Base-by-base conservation (phyloP, 2,797 vertebrate genomes). In the Kryptolebias ocellatus region DNA sequence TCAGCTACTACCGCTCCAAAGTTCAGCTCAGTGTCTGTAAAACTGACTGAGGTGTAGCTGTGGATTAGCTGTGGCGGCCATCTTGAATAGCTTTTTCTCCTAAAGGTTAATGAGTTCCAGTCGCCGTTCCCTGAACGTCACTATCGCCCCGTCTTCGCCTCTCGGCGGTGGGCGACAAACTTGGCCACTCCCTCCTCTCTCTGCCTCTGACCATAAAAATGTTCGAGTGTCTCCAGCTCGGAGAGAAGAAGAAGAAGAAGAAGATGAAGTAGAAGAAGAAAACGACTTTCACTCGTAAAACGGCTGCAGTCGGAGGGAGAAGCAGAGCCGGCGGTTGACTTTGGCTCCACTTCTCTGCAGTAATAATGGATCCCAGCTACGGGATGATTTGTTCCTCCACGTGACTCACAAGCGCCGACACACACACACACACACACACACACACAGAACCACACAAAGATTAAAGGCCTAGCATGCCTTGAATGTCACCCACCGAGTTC, bases 321-420 rank as follows among this genome's bases (percentile, higher is more conserved):
- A 67, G 61, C 66, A 78, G 79, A 78, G 80, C 4, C 44, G 71
- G 70, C 80, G 87, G 89, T 89, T 91, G 90, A 90, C 65, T 87
- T 90, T 92, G 91, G 91, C 91, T 68, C 79, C 8, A 52, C 17
- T 52, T 70, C 82, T 78, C 76, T 59, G 81, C 10, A 73, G 86
- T 90, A 88, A 92, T 92, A 92, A 92, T 91, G 87, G 84, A 91
- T 89, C 81, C 84, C 90, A 90, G 91, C 87, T 85, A 72, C 78
- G 64, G 81, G 85, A 70, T 87, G 87, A 90, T 91, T 91, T 87
- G 85, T 85, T 89, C 86, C 73, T 79, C 63, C 91, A 90, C 85
- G 90, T 91, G 89, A 91, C 89, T 82, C 73, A 81, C 78, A 67
- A 72, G 15, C 10, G 11, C 39, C 10, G 2, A 11, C 37, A 42